These are phyloP conservation scores for Sphyrna mokarran DNA, from an alignment of 2,113 vertebrate genomes.

Conservation along the genomic window DNA sequence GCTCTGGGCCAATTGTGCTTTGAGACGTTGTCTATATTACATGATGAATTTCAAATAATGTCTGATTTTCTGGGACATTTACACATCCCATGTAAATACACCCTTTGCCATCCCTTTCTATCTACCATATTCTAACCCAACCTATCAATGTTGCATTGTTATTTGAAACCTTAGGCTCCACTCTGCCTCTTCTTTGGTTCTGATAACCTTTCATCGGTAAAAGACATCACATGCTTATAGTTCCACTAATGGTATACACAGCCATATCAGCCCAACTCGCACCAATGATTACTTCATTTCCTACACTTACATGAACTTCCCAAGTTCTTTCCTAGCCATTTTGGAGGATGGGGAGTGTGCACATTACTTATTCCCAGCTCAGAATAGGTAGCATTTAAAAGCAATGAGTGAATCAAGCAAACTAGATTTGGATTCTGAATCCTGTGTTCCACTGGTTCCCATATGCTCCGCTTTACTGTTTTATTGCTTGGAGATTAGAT, in stretches of 20 bases:
- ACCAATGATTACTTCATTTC: neutral
- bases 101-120: neutral
- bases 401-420: too few relatives aligned
- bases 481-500: too few relatives aligned
- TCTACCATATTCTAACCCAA: neutral
- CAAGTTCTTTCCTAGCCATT: neutral
- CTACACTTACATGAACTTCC: neutral
- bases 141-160: neutral
- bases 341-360: neutral
- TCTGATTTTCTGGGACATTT: neutral
- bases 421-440: too few relatives aligned
- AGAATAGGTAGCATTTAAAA: too few relatives aligned
- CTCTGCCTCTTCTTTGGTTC: neutral
- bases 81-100: neutral
- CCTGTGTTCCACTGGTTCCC: too few relatives aligned
- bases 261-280: neutral
- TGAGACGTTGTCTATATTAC: neutral
- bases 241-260: neutral
- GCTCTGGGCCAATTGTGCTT: neutral
- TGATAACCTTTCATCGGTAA: neutral
- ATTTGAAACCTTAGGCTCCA: neutral
- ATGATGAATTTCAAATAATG: neutral
- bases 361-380: too few relatives aligned
- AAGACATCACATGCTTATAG: neutral
- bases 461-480: too few relatives aligned